Evolutionary conservation across 2,888 invertebrate genomes (phyloP), one percentile per base, ranked within the genome.

Genomic region (Trichopoda pennipes): DNA sequence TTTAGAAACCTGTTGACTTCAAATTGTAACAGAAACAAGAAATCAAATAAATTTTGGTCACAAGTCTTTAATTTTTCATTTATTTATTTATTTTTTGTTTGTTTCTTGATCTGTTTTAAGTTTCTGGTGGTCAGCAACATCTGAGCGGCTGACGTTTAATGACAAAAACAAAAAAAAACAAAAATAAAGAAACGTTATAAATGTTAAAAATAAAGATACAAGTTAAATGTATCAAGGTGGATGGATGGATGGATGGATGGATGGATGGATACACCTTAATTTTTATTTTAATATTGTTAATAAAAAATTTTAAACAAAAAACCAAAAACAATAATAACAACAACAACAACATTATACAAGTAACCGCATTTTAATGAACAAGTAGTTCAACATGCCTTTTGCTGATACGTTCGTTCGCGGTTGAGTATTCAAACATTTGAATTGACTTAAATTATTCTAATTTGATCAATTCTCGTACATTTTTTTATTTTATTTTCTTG

Each of bases 401-500:
- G 80, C 51, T 70, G 64, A 70, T 60, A 32, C 12, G 60, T 69
- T n/a, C 16, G 44, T 56, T 44, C 14, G 42, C 16, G 16, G 12
- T 61, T 17, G 19, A 49, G 16, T 32, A 53, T 53, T 72, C 38
- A 44, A 49, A 77, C 56, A 64, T 64, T 70, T 70, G 64, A 53
- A 23, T 60, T 42, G 56, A 14, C 55, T 66, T 73, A 81, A 81
- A 69, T 74, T 77, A 77, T 81, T 81, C 69, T 73, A 77, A 81
- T 78, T 78, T 74, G 21, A 74, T 38, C 60, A 35, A 72, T n/a
- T n/a, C n/a, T n/a, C n/a, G n/a, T 42, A 66, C 28, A 28, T 28
- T 28, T 28, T 28, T 28, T 28, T 28, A n/a, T n/a, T n/a, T n/a
- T n/a, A n/a, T n/a, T n/a, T n/a, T n/a, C n/a, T n/a, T n/a, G n/a